Conservation (phyloP, 2,113 vertebrate genomes). For the Clarias macrocephalus region DNA sequence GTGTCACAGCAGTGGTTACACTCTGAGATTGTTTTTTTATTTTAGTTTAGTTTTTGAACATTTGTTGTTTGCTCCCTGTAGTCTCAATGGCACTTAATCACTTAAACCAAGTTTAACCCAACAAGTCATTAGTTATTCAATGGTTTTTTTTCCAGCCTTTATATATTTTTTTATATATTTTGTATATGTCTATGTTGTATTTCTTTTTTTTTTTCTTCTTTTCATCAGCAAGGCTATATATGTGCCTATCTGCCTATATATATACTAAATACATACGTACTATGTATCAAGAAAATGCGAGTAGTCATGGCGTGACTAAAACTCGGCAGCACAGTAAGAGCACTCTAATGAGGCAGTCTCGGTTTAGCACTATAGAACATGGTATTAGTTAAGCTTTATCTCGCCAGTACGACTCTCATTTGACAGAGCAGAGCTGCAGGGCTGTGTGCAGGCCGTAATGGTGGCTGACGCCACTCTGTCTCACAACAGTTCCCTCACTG, state of each 20-base stretch:
- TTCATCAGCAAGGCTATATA: background rate
- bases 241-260: no score
- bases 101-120: background rate
- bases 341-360: conserved; percentile 31
- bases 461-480: conserved; percentile 48
- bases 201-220: background rate
- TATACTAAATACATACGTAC: background rate
- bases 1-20: background rate
- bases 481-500: conserved; percentile 53
- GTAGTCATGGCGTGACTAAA: background rate
- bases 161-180: background rate
- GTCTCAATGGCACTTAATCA: background rate
- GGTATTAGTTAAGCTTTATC: conserved; percentile 47
- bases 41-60: background rate
- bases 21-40: background rate
- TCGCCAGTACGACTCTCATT: conserved; percentile 23
- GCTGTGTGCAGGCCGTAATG: conserved; percentile 46
- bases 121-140: background rate
- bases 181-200: background rate
- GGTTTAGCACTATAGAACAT: conserved; percentile 40
- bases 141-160: background rate
- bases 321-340: background rate
- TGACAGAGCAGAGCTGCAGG: conserved; percentile 47
- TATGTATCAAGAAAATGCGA: background rate
- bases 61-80: background rate